Evolutionary conservation across 2,888 invertebrate genomes (phyloP).

Genomic region (Yponomeuta sedellus): DNA sequence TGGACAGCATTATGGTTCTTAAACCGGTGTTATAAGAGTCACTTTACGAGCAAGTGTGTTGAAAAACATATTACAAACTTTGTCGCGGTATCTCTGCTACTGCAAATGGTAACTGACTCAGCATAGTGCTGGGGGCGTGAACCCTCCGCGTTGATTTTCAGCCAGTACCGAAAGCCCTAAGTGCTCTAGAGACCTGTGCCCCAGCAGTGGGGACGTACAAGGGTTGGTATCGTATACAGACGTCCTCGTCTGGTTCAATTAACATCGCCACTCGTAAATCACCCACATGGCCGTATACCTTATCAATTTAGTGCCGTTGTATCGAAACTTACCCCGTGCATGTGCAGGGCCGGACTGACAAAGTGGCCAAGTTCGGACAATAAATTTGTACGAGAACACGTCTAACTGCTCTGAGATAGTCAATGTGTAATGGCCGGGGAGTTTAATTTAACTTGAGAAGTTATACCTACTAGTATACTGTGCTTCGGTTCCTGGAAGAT

Average conservation of each 20-base stretch:
- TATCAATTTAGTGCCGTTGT: conserved; percentile 70
- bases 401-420: conserved; percentile 7
- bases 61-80: no score
- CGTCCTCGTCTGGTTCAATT: conserved; percentile 14
- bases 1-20: no score
- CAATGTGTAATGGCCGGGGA: conserved; percentile 3
- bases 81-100: no score
- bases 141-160: no score
- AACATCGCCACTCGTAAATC: conserved; percentile 19
- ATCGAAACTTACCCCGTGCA: conserved; percentile 58
- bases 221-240: no score
- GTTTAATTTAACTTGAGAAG: conserved; percentile 11
- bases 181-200: no score
- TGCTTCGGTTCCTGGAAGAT: not conserved
- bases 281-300: conserved; percentile 26
- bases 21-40: no score
- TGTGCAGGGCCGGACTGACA: conserved; percentile 34
- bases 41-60: no score
- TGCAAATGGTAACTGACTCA: no score
- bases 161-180: no score
- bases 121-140: no score
- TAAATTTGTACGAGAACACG: conserved; percentile 41
- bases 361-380: conserved; percentile 59
- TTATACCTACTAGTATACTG: not conserved
- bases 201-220: no score